Evolutionary conservation across 2,113 vertebrate genomes (phyloP).

Genomic region (Sapajus apella): DNA sequence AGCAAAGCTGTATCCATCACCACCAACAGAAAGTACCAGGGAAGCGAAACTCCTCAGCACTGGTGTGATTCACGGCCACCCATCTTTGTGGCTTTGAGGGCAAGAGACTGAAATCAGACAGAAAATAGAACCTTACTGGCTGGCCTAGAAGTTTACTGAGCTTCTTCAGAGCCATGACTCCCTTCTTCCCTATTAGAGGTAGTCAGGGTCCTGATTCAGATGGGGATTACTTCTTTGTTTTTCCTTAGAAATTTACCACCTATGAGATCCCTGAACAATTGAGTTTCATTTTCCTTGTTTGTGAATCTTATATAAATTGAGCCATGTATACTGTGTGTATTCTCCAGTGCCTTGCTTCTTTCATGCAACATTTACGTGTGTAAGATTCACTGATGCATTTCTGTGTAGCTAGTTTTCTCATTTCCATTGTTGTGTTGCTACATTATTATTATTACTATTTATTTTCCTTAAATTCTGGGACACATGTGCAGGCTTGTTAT

Average conservation of each 20-base stretch:
- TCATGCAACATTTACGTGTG: not conserved
- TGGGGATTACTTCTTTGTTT: not conserved
- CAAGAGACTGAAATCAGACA: not conserved
- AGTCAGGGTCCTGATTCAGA: not conserved
- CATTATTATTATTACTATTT: not conserved
- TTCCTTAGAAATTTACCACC: not conserved
- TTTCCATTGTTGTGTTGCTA: not conserved
- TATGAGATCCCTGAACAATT: accelerated
- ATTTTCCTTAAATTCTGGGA: too few species aligned
- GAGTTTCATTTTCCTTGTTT: not conserved
- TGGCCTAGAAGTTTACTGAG: accelerated
- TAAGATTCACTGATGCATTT: not conserved
- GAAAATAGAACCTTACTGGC: not conserved
- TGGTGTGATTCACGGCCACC: not conserved
- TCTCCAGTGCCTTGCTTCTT: not conserved
- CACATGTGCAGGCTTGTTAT: too few species aligned
- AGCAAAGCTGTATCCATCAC: not conserved
- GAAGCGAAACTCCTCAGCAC: not conserved
- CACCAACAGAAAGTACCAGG: not conserved
- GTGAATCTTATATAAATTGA: not conserved
- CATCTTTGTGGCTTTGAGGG: not conserved
- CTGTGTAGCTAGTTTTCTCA: not conserved
- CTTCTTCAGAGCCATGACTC: not conserved
- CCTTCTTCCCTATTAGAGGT: accelerated
- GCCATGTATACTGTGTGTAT: too few species aligned